These are phyloP conservation scores for Drosophila longiperda DNA, from an alignment of 2,888 invertebrate species.

Conservation along the genomic window DNA sequence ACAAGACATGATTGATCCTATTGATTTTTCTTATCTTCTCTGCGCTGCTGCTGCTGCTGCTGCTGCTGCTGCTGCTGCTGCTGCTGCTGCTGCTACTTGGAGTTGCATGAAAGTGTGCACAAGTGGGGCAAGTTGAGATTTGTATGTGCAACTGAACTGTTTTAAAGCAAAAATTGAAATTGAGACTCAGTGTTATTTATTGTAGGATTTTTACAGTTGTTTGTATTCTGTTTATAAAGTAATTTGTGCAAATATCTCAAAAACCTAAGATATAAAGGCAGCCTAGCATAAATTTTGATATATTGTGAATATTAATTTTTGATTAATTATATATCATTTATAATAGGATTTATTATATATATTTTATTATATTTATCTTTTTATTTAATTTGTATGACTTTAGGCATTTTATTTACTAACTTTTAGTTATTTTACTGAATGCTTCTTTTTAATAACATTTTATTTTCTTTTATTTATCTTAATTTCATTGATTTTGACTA, in stretches of 20 bases:
- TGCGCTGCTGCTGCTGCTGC: not conserved
- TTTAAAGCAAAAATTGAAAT: constrained; percentile 29
- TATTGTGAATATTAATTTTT: not conserved
- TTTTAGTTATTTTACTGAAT: not conserved
- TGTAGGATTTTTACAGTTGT: not conserved
- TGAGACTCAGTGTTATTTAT: constrained; percentile 5
- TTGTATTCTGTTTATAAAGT: not conserved
- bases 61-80: not conserved
- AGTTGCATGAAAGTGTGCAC: constrained; percentile 20
- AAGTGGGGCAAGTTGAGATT: constrained; percentile 29
- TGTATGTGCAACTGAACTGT: constrained; percentile 33
- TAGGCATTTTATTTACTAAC: too few species aligned
- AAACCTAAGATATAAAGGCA: not conserved
- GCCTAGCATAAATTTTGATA: not conserved
- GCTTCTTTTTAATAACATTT: not conserved
- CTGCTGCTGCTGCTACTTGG: constrained; percentile 1
- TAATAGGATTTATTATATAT: too few species aligned
- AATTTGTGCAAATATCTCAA: constrained; percentile 3
- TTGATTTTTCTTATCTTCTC: constrained; percentile 67
- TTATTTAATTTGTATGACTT: too few species aligned
- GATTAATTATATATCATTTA: not conserved
- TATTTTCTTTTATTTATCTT: not conserved
- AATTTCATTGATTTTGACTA: too few species aligned
- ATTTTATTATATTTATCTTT: too few species aligned
- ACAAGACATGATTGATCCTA: constrained; percentile 74